Evolutionary conservation across 2,113 vertebrate genomes (phyloP).

Genomic region (Desmodus rotundus): DNA sequence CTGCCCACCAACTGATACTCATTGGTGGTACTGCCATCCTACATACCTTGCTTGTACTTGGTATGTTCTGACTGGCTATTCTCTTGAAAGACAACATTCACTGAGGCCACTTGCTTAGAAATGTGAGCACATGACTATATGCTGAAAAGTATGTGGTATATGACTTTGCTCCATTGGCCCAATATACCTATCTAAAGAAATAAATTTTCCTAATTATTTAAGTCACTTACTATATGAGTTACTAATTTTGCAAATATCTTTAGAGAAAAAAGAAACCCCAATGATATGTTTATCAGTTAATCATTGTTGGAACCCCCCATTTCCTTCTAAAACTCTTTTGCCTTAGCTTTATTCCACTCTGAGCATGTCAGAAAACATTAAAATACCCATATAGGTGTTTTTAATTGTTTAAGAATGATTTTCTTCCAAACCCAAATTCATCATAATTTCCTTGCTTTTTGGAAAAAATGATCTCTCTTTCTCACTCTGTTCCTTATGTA

Average conservation of each 20-base stretch:
- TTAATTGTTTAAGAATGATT: background rate
- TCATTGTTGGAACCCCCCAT: background rate
- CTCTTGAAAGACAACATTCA: background rate
- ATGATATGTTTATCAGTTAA: background rate
- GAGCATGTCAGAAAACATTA: background rate
- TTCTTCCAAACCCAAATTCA: background rate
- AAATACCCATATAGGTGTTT: background rate
- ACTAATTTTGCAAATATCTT: background rate
- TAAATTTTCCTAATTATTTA: background rate
- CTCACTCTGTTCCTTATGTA: background rate
- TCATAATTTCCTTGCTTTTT: background rate
- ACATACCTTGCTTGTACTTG: background rate
- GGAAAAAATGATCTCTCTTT: background rate
- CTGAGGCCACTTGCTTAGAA: background rate
- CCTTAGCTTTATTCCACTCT: background rate
- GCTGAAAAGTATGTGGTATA: background rate
- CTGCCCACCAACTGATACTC: no score
- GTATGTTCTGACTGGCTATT: background rate
- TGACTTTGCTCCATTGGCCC: background rate
- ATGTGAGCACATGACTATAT: background rate
- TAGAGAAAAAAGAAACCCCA: background rate
- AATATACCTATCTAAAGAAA: background rate
- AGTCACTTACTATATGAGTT: background rate
- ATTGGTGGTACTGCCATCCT: rapidly evolving
- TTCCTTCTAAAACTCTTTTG: background rate